These are phyloP conservation scores for Harmothoe impar DNA, from an alignment of 2,888 invertebrate species.

Conservation along the genomic window DNA sequence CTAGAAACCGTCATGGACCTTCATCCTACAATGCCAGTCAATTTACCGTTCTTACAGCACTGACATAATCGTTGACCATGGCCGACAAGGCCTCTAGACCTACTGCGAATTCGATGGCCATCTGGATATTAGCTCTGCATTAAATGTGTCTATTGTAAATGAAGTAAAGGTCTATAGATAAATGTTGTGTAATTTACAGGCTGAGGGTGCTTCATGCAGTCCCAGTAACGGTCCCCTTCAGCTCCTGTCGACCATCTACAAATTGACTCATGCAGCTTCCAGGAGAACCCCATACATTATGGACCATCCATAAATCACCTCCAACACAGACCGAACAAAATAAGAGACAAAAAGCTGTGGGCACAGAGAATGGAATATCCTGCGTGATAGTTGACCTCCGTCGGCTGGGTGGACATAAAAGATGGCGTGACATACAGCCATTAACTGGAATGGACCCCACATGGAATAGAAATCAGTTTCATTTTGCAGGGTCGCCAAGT, in stretches of 20 bases:
- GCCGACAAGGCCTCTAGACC: no score
- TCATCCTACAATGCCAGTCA: no score
- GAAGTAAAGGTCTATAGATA: no score
- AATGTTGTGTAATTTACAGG: no score
- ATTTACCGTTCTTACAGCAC: no score
- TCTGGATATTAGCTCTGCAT: no score
- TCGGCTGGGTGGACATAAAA: neutral
- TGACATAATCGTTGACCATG: no score
- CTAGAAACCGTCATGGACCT: no score
- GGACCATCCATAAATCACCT: neutral
- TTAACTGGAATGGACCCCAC: constrained; percentile 18
- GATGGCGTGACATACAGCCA: constrained; percentile 32
- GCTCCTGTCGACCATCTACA: neutral
- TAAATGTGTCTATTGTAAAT: no score
- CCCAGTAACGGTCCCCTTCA: no score
- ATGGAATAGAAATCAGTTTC: constrained; percentile 1
- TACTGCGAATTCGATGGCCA: no score
- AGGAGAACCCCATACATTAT: neutral
- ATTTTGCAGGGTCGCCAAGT: constrained; percentile 19
- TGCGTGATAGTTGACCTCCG: constrained; percentile 18
- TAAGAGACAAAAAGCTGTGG: neutral
- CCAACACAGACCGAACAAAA: neutral
- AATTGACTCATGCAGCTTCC: neutral
- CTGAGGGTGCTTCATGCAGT: no score
- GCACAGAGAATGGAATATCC: neutral